These are phyloP conservation scores for Argyresthia albistria DNA, from an alignment of 2,888 invertebrate species.

Conservation along the genomic window DNA sequence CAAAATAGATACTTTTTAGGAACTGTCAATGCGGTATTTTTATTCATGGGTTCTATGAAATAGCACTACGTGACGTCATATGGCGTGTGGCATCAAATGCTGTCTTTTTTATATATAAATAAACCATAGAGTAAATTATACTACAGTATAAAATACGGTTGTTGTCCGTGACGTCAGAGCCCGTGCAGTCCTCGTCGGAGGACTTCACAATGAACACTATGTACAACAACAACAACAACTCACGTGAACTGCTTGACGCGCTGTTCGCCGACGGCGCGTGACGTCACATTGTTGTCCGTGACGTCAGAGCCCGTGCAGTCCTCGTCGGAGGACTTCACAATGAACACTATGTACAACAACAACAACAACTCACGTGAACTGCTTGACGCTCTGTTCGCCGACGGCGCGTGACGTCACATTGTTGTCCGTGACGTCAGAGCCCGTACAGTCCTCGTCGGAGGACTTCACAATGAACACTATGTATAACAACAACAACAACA, in stretches of 20 bases:
- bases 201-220: constrained; percentile 83
- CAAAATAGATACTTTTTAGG: too few relatives aligned
- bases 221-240: constrained; percentile 44
- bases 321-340: constrained; percentile 78
- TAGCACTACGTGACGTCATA: too few relatives aligned
- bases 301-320: constrained; percentile 49
- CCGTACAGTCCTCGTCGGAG: constrained; percentile 71
- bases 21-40: too few relatives aligned
- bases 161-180: too few relatives aligned
- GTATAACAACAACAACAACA: constrained; percentile 35
- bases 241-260: constrained; percentile 50
- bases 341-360: constrained; percentile 86
- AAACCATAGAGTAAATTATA: too few relatives aligned
- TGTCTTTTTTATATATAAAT: too few relatives aligned
- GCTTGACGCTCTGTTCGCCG: constrained; percentile 38
- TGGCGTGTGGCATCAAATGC: too few relatives aligned
- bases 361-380: constrained; percentile 38
- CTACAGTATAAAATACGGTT: too few relatives aligned
- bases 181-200: constrained; percentile 70
- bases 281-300: neutral
- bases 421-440: too few relatives aligned
- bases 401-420: neutral
- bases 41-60: too few relatives aligned
- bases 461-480: constrained; percentile 83
- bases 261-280: constrained; percentile 21